Evolutionary conservation across 2,797 vertebrate genomes (phyloP).

Genomic region (Oryzias sinensis): DNA sequence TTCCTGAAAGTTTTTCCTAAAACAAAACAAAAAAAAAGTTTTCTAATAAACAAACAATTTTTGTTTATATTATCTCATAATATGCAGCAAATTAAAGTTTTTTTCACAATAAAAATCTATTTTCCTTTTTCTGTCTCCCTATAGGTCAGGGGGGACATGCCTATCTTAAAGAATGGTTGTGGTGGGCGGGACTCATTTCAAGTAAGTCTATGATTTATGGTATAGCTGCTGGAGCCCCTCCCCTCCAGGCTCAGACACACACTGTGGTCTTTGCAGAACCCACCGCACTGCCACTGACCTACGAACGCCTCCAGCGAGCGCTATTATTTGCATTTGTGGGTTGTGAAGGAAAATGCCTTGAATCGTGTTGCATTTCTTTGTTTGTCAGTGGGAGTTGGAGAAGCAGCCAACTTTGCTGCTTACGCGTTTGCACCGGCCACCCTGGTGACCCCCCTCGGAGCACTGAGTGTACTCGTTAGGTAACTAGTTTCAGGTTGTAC

Average conservation of each 20-base stretch:
- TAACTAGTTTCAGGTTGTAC: slow-evolving; percentile 43
- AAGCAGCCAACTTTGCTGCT: slow-evolving; percentile 86
- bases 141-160: slow-evolving; percentile 85
- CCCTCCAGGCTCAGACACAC: slow-evolving; percentile 26
- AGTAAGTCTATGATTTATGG: slow-evolving; percentile 75
- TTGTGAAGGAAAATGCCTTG: slow-evolving; percentile 15
- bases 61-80: too few species aligned
- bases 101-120: background rate
- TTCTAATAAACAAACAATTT: too few species aligned
- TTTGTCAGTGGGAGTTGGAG: slow-evolving; percentile 84
- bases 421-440: slow-evolving; percentile 87
- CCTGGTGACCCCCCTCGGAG: slow-evolving; percentile 86
- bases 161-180: slow-evolving; percentile 87
- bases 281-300: slow-evolving; percentile 21
- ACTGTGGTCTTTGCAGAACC: slow-evolving; percentile 57
- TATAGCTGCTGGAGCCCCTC: background rate
- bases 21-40: too few species aligned
- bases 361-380: slow-evolving; percentile 23
- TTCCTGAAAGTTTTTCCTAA: too few species aligned
- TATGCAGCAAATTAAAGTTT: background rate
- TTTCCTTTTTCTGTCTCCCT: slow-evolving; percentile 8
- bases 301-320: slow-evolving; percentile 45
- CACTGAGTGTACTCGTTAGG: slow-evolving; percentile 87
- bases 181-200: slow-evolving; percentile 88
- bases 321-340: slow-evolving; percentile 49